Evolutionary conservation across 1,140 invertebrate genomes (phyloP).

Genomic region (Maconellicoccus hirsutus): DNA sequence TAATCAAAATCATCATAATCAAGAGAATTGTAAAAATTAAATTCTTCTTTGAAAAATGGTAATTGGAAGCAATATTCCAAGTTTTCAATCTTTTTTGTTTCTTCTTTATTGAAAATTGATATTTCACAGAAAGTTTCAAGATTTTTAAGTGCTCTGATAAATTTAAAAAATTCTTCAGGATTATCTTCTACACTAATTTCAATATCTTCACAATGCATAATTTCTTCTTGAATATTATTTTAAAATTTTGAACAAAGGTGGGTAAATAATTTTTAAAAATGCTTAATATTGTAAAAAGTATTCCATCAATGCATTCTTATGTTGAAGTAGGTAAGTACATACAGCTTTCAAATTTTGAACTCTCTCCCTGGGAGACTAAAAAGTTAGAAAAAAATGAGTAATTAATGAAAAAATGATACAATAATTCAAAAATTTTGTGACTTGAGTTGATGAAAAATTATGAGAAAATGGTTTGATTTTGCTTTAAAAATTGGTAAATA

Average conservation of each 20-base stretch:
- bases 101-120: background rate
- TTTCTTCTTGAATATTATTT: background rate
- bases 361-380: no score
- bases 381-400: no score
- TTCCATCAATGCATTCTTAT: background rate
- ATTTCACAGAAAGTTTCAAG: background rate
- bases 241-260: background rate
- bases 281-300: background rate
- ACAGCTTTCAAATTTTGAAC: no score
- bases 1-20: no score
- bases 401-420: no score
- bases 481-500: no score
- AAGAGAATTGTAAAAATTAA: no score
- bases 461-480: no score
- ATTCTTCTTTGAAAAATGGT: background rate
- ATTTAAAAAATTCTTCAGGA: background rate
- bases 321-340: no score
- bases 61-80: background rate
- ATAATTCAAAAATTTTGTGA: no score
- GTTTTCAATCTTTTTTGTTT: background rate
- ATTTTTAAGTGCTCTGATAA: background rate
- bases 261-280: background rate
- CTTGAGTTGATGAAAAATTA: no score
- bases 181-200: background rate
- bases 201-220: background rate